Percentiles rank a stretch among this genome's conserved stretches.
Evolutionary conservation across 2,113 vertebrate genomes (phyloP).

Genomic region (Thamnophis sirtalis): DNA sequence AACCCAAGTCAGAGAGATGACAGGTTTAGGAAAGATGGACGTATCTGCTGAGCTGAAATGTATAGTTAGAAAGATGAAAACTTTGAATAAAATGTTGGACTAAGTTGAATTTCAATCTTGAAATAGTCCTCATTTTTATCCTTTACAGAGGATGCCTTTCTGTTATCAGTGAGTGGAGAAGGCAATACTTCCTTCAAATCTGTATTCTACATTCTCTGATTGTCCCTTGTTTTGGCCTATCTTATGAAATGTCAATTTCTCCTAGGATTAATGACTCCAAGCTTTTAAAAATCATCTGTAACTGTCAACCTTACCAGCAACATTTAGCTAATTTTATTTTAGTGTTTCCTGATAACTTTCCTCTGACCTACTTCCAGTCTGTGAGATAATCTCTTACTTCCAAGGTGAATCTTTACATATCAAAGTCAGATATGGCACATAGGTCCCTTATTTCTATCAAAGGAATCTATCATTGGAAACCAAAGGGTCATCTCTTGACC

Average conservation of each 20-base stretch:
- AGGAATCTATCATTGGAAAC: neutral
- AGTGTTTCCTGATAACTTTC: neutral
- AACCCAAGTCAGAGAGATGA: neutral
- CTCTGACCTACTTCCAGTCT: neutral
- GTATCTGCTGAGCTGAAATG: rapidly evolving
- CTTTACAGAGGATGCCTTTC: neutral
- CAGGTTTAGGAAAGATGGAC: rapidly evolving
- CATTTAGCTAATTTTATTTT: neutral
- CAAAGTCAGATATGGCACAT: conserved; percentile 23
- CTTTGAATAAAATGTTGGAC: neutral
- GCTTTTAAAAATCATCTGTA: neutral
- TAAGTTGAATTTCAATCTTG: neutral
- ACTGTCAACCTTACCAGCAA: neutral
- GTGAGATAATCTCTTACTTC: neutral
- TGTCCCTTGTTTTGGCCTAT: neutral
- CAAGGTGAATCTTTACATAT: neutral
- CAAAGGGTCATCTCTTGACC: neutral
- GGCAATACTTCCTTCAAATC: neutral
- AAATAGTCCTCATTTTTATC: neutral
- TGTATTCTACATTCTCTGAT: neutral
- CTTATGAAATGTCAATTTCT: neutral
- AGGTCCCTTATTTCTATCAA: neutral
- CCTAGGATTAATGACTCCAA: neutral
- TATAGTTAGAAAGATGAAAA: neutral
- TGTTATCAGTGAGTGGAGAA: neutral